Evolutionary conservation across 2,888 invertebrate genomes (phyloP), one percentile per base, ranked within the genome.

Genomic region (Pomacea canaliculata): DNA sequence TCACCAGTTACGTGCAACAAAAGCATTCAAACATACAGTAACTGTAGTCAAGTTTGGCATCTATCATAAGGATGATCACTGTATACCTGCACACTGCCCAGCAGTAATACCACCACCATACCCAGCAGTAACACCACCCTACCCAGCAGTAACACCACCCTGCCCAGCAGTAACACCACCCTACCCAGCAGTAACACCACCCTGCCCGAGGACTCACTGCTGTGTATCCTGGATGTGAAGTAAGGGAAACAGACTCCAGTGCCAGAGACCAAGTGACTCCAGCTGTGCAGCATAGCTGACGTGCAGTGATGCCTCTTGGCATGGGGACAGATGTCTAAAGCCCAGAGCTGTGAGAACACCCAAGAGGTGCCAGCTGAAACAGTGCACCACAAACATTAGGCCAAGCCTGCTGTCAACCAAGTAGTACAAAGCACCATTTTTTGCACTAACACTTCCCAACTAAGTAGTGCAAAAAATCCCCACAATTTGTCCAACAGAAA

Each of bases 201-300:
- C 10, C 63, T 63, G 63, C n/a, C n/a, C 10, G 7, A 9, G 7
- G 23, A 63, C 63, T 63, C 27, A 63, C 63, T 63, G 63, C 63
- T 19, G 27, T 63, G 63, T n/a, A 12, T 63, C 63, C 63, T 63
- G 63, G 27, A 63, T 85, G 82, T 92, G 92, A 16, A 92, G 86
- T 27, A 96, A 91, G 0, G 95, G 95, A 89, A 95, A 97, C 49
- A 96, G 93, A 0, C 97, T 94, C 94, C 96, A 95, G 66, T 96
- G 95, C 96, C 97, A 98, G 49, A 94, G 91, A 0, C 95, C 96
- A 74, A 94, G 91, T 51, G 94, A 93, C 91, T 97, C 97, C 76
- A 98, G 91, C 91, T 97, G 97, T 0, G 94, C 93, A 0, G 97
- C 95, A 85, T 95, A 95, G 77, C 94, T 95, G 0, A 93, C 92